phyloP scores from a whole-genome alignment of 2,888 invertebrate genomes.

The Lymantria monacha region DNA sequence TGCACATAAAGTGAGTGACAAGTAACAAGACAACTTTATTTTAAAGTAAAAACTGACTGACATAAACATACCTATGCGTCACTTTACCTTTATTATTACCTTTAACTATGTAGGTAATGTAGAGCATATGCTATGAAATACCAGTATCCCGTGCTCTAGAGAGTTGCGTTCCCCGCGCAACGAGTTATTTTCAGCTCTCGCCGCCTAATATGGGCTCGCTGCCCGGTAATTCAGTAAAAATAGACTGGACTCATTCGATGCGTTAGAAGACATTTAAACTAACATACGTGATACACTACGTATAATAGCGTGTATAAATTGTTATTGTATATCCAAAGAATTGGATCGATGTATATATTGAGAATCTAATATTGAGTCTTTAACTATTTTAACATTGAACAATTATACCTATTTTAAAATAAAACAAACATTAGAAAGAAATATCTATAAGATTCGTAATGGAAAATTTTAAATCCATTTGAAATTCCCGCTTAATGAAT shows the following conservation, averaged over 20 bases:
- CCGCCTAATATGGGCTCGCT: constrained; percentile 78
- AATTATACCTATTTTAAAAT: too few species aligned
- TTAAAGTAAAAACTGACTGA: too few species aligned
- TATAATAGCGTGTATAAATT: neutral
- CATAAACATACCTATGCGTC: too few species aligned
- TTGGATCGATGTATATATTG: neutral
- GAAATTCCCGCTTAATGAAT: constrained; percentile 48
- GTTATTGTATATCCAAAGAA: neutral
- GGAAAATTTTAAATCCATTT: constrained; percentile 9
- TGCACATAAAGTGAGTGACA: too few species aligned
- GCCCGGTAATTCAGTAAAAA: constrained; percentile 72
- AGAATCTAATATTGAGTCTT: too few species aligned
- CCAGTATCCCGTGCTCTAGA: constrained; percentile 39
- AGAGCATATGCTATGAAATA: too few species aligned
- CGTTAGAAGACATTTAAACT: constrained; percentile 28
- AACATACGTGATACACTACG: neutral
- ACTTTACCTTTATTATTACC: too few species aligned
- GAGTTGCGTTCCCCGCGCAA: constrained; percentile 46
- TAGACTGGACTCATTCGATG: constrained; percentile 57
- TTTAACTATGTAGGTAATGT: too few species aligned
- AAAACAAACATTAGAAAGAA: too few species aligned
- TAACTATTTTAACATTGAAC: too few species aligned
- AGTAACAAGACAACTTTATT: too few species aligned
- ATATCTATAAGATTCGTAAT: too few species aligned
- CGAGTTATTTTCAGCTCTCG: constrained; percentile 67